Evolutionary conservation across 2,888 invertebrate species (phyloP), one percentile per base, ranked within the genome.

Genomic region (Mimumesa dahlbomi): DNA sequence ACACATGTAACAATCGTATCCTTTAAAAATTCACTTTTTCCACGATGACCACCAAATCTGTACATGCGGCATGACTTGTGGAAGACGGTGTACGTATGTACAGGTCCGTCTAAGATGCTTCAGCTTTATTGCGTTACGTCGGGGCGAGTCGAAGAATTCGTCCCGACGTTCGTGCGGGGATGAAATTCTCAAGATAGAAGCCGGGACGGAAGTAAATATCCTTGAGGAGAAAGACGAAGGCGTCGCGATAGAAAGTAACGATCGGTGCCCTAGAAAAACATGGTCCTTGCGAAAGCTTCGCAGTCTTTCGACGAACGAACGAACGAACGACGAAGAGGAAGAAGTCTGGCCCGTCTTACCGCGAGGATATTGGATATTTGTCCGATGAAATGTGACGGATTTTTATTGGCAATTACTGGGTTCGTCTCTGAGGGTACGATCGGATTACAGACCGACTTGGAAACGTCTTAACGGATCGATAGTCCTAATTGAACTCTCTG

Each of bases 191-290:
- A 62, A 46, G 73, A 42, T 50, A 54, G 66, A 62, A 62, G 65
- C 43, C 58, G 59, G 59, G 46, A 42, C 43, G 62, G 74, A 76
- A 71, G 79, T 79, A 79, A 76, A 79, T 79, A 76, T 79, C 71
- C 58, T 52, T 22, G 42, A 48, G 45, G 36, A 53, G 53, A 45
- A 22, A 22, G 58, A 9, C 18, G 31, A 38, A 38, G 25, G 50
- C 61, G 65, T 34, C 69, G 65, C 66, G 66, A 79, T 76, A 66
- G 74, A 68, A 79, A 77, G 70, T 79, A 79, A 77, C 79, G 70
- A 77, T 75, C 70, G 54, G 42, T 46, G 59, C 34, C 59, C 46
- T 75, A 68, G 73, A 71, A 78, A 71, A 78, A 75, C 70, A 77
- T 49, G 59, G 65, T 48, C 49, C 57, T 21, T 2, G 45, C 16